phyloP scores from a whole-genome alignment of 2,888 invertebrate species.

The Agrotis clavis region DNA sequence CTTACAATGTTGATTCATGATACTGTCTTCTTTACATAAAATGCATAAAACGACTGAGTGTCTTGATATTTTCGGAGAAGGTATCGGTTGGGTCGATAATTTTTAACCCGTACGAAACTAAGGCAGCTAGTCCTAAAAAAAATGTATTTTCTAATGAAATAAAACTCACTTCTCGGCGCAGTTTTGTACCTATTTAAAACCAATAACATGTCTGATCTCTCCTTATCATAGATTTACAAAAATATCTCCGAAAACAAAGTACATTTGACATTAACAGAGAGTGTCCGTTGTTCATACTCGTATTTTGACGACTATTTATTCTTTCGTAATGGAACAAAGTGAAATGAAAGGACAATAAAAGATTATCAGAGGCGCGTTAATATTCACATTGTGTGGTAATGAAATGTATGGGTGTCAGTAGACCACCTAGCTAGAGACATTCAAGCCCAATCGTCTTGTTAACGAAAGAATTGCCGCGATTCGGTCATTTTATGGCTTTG shows the following conservation, averaged over 20 bases:
- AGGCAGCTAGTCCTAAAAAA: no score
- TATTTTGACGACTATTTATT: constrained; percentile 76
- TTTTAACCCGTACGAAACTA: no score
- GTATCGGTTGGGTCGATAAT: no score
- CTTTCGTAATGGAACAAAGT: constrained; percentile 77
- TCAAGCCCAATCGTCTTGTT: constrained; percentile 36
- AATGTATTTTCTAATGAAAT: neutral
- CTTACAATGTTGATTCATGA: no score
- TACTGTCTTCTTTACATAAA: no score
- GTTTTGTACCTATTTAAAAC: constrained; percentile 10
- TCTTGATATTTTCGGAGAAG: no score
- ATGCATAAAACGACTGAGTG: no score
- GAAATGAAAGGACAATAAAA: constrained; percentile 80
- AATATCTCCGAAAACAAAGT: constrained; percentile 36
- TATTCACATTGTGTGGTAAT: constrained; percentile 75
- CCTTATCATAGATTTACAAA: constrained; percentile 19
- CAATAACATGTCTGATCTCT: constrained; percentile 1
- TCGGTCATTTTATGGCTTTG: constrained; percentile 76
- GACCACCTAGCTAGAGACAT: constrained; percentile 80
- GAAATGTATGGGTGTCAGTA: constrained; percentile 75
- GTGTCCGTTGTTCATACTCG: constrained; percentile 59
- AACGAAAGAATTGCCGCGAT: constrained; percentile 69
- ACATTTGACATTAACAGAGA: constrained; percentile 63
- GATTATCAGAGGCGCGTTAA: constrained; percentile 76
- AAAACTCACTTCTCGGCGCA: neutral